phyloP scores from a whole-genome alignment of 2,113 vertebrate genomes.

The Rallus limicola region DNA sequence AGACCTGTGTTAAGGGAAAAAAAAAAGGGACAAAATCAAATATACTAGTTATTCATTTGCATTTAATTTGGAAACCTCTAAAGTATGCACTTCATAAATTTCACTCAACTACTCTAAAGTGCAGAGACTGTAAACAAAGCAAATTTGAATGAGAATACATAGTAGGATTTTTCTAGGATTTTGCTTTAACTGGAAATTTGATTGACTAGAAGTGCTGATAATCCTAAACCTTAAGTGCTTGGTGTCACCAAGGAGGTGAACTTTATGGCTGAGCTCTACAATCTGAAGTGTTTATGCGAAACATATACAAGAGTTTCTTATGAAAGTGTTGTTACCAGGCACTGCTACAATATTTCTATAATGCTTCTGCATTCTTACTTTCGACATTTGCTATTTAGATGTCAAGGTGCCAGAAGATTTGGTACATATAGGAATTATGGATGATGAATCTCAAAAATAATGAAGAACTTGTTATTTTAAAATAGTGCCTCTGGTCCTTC shows the following conservation, averaged over 20 bases:
- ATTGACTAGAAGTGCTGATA: background rate
- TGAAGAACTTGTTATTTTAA: background rate
- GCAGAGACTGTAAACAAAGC: background rate
- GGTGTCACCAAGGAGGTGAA: background rate
- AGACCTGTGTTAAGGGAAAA: background rate
- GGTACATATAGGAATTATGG: background rate
- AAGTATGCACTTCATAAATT: background rate
- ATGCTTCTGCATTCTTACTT: background rate
- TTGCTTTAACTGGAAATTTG: background rate
- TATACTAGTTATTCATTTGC: background rate
- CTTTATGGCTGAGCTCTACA: background rate
- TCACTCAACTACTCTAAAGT: background rate
- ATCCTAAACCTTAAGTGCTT: background rate
- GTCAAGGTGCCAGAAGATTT: background rate
- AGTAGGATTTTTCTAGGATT: background rate
- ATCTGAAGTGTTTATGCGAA: background rate
- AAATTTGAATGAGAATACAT: background rate
- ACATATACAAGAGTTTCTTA: background rate
- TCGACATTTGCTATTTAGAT: background rate
- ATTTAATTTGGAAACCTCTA: background rate
- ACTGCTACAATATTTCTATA: background rate
- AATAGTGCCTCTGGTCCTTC: background rate
- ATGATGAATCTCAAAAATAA: background rate
- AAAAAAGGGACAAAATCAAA: background rate
- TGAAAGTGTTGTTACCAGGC: background rate